Evolutionary conservation across 2,797 vertebrate genomes (phyloP).

Genomic region (Gorsachius magnificus): DNA sequence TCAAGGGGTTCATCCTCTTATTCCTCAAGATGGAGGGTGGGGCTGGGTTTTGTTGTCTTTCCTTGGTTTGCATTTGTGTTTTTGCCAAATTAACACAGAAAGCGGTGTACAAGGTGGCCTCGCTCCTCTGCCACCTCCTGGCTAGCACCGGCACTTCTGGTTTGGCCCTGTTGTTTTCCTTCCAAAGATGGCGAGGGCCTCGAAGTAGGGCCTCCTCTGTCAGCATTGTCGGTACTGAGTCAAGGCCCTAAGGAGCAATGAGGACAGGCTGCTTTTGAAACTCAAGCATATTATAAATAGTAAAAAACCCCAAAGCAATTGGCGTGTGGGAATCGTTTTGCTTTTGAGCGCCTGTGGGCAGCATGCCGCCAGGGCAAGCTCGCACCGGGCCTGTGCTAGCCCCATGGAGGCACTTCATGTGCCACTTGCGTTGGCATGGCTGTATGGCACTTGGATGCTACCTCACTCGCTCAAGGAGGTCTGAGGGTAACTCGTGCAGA

Average conservation of each 20-base stretch:
- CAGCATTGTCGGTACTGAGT: neutral
- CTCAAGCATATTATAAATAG: neutral
- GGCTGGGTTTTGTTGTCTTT: neutral
- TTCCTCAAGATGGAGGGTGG: neutral
- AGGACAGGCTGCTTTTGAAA: constrained; percentile 16
- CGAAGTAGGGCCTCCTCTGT: neutral
- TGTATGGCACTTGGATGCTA: neutral
- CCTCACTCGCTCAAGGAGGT: neutral
- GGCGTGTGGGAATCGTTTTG: neutral
- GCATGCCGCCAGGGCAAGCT: neutral
- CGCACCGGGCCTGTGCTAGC: neutral
- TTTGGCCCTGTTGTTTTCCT: neutral
- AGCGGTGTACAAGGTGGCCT: neutral
- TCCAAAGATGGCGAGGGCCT: neutral
- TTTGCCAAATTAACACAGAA: neutral
- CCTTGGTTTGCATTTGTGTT: neutral
- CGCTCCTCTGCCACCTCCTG: constrained; percentile 59
- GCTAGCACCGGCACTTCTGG: constrained; percentile 15
- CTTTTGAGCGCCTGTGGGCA: neutral
- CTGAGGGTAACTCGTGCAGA: neutral
- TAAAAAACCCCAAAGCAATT: neutral
- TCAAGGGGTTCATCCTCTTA: constrained; percentile 44
- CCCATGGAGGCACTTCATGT: neutral
- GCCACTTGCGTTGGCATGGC: rapidly evolving
- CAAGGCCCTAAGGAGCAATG: neutral